Evolutionary conservation across 2,797 vertebrate species (phyloP).

Genomic region (Acipenser oxyrinchus): DNA sequence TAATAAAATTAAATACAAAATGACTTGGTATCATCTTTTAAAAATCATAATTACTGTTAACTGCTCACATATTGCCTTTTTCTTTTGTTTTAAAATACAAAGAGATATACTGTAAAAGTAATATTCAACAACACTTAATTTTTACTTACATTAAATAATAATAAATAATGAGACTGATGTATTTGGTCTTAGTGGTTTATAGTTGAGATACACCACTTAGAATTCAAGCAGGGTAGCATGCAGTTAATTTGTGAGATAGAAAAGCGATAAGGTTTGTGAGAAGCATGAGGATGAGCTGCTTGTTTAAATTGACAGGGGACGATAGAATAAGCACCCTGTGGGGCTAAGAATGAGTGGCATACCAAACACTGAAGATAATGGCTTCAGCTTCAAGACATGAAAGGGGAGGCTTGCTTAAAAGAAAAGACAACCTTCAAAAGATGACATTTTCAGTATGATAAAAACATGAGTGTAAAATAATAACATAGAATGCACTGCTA

Average conservation of each 20-base stretch:
- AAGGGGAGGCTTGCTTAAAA: neutral
- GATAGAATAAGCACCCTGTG: constrained; percentile 1
- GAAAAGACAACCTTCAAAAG: neutral
- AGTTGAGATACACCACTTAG: neutral
- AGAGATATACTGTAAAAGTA: no score
- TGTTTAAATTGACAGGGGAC: neutral
- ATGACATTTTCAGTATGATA: neutral
- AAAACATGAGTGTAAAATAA: neutral
- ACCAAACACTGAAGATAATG: neutral
- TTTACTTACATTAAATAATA: no score
- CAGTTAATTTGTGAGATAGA: constrained; percentile 2
- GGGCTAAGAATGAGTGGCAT: neutral
- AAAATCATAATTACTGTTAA: no score
- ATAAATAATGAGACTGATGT: no score
- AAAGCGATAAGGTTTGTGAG: constrained; percentile 4
- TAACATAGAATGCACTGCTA: neutral
- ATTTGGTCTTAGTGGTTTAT: no score
- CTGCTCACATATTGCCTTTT: no score
- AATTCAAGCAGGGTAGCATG: constrained; percentile 1
- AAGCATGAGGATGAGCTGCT: neutral
- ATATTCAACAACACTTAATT: no score
- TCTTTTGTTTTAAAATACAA: no score
- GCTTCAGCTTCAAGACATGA: neutral
- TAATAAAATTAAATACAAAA: no score
- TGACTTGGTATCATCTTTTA: no score